Percentiles rank a stretch among this genome's conserved stretches.
These are phyloP conservation scores for Hoplodrina blanda DNA, from an alignment of 2,888 invertebrate genomes.

Conservation along the genomic window DNA sequence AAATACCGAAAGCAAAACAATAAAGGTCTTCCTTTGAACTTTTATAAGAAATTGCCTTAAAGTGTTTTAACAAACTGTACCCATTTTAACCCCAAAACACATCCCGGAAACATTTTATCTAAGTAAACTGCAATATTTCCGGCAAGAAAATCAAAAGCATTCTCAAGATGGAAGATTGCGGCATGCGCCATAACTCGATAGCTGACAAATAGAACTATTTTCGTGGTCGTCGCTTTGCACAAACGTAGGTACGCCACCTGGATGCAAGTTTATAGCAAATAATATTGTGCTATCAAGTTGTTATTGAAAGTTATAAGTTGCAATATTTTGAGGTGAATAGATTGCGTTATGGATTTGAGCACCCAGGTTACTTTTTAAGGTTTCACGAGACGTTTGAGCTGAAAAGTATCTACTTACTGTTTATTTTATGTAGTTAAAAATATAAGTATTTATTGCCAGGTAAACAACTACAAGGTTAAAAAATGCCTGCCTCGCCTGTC, in stretches of 20 bases:
- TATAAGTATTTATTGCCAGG: too few relatives aligned
- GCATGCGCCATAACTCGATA: slow-evolving; percentile 50
- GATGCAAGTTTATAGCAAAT: slow-evolving; percentile 30
- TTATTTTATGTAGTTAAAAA: neutral
- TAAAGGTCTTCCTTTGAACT: neutral
- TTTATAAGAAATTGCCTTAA: neutral
- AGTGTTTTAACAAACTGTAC: slow-evolving; percentile 5
- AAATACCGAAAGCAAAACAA: neutral
- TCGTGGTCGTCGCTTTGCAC: slow-evolving; percentile 19
- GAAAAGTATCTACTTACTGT: neutral
- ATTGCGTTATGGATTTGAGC: neutral
- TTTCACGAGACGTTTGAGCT: neutral
- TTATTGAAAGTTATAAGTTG: slow-evolving; percentile 22
- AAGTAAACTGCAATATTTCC: slow-evolving; percentile 43
- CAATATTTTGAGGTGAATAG: slow-evolving; percentile 15
- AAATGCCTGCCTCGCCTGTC: too few relatives aligned
- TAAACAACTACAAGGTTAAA: too few relatives aligned
- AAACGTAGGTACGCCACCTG: slow-evolving; percentile 25
- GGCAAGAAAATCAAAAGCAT: slow-evolving; percentile 37
- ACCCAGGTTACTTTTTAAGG: neutral
- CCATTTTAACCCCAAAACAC: slow-evolving; percentile 1
- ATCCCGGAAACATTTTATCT: slow-evolving; percentile 18
- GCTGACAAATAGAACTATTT: slow-evolving; percentile 58
- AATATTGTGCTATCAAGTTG: slow-evolving; percentile 32
- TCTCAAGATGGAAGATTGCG: slow-evolving; percentile 35